These are phyloP conservation scores for Cartodere bifasciata DNA, from an alignment of 2,888 invertebrate species.

Conservation along the genomic window DNA sequence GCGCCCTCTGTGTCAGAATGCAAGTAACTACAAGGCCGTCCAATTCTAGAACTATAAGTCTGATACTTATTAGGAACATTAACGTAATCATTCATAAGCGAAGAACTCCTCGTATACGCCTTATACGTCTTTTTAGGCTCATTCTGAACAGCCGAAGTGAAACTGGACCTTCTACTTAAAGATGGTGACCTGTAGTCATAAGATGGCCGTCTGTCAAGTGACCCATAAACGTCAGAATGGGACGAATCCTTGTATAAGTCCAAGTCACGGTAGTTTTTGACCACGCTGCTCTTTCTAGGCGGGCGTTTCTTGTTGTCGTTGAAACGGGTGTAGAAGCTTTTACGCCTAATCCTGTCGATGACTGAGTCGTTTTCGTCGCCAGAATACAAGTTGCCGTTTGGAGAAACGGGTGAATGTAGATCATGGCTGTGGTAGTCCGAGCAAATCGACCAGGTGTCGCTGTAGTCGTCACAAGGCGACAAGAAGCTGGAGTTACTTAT, in stretches of 20 bases:
- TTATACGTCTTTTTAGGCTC: constrained; percentile 22
- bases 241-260: constrained; percentile 27
- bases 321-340: constrained; percentile 81
- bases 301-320: constrained; percentile 72
- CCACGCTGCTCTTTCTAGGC: constrained; percentile 54
- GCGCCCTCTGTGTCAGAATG: constrained; percentile 29
- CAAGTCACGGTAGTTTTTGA: constrained; percentile 30
- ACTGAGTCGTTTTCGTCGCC: constrained; percentile 51
- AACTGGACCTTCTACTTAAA: constrained; percentile 18
- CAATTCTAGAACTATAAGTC: constrained; percentile 30
- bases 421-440: constrained; percentile 38
- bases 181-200: constrained; percentile 20
- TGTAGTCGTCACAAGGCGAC: constrained; percentile 50
- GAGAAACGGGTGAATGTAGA: constrained; percentile 39
- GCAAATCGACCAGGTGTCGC: constrained; percentile 54
- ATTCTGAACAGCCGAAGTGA: constrained; percentile 19
- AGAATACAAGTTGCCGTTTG: constrained; percentile 28
- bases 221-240: constrained; percentile 23
- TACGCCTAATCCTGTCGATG: constrained; percentile 73
- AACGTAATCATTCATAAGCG: constrained; percentile 29
- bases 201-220: constrained; percentile 25
- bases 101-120: constrained; percentile 26
- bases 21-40: constrained; percentile 24
- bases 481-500: constrained; percentile 40
- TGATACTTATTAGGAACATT: constrained; percentile 32